Percentiles rank a stretch among this genome's conserved stretches.
Conservation (phyloP, 2,113 vertebrate genomes). For the Phrynosoma blainvillii region DNA sequence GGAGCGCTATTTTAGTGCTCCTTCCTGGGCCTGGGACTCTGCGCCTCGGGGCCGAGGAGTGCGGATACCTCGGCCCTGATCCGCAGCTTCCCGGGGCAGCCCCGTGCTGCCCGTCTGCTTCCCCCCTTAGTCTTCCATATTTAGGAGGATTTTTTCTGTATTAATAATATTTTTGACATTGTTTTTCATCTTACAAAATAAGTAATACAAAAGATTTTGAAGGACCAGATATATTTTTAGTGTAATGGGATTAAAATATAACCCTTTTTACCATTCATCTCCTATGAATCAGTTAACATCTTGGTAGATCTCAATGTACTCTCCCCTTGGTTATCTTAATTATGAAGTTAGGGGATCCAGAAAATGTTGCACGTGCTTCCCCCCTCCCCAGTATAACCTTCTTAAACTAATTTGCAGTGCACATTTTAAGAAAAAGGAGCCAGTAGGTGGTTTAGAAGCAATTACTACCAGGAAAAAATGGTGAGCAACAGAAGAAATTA, state of each 20-base stretch:
- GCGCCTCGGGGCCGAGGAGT: too few species aligned
- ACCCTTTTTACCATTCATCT: background rate
- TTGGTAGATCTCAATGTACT: background rate
- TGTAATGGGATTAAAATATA: background rate
- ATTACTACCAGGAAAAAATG: conserved; percentile 24
- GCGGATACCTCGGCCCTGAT: too few species aligned
- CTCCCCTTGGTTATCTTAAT: background rate
- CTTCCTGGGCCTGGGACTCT: too few species aligned
- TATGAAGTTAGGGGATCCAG: conserved; percentile 7
- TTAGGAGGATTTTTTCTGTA: background rate
- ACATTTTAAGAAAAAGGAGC: conserved; percentile 35
- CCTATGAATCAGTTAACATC: background rate
- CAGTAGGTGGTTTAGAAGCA: conserved; percentile 31
- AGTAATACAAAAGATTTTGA: background rate
- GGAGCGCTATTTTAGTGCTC: too few species aligned
- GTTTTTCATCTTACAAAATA: background rate
- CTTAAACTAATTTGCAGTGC: conserved; percentile 32
- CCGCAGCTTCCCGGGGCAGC: too few species aligned
- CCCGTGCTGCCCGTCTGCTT: too few species aligned
- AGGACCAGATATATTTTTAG: too few species aligned
- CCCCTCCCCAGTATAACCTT: conserved; percentile 6
- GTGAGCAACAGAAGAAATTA: conserved; percentile 29
- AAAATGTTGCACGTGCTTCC: conserved; percentile 1
- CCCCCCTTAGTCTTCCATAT: too few species aligned
- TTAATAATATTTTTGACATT: background rate